Conservation (phyloP, 2,888 invertebrate species). For the Cinara cedri region DNA sequence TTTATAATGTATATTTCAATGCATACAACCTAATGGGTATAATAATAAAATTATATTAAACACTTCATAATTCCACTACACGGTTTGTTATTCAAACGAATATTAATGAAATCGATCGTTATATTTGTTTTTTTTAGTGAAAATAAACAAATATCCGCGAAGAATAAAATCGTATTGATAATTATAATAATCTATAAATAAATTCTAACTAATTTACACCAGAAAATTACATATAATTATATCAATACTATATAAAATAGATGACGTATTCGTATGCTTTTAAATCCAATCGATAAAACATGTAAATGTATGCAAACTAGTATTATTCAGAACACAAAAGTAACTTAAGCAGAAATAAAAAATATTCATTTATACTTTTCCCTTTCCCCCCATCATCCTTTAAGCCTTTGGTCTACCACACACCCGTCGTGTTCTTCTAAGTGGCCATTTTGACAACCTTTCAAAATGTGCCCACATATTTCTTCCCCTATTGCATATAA, state of each 20-base stretch:
- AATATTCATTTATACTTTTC: conserved; percentile 40
- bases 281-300: conserved; percentile 47
- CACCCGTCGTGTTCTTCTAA: conserved; percentile 43
- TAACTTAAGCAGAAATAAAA: conserved; percentile 31
- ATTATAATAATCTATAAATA: background rate
- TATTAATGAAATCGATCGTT: too few species aligned
- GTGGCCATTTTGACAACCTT: conserved; percentile 53
- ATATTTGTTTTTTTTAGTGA: too few species aligned
- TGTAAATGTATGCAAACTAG: conserved; percentile 49
- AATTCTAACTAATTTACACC: conserved; percentile 1
- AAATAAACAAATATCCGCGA: background rate
- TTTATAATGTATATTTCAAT: background rate
- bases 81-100: too few species aligned
- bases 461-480: conserved; percentile 45
- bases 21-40: background rate
- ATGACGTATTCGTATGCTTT: background rate
- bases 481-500: conserved; percentile 41
- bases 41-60: too few species aligned
- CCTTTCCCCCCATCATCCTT: background rate
- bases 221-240: conserved; percentile 7
- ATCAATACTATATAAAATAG: background rate
- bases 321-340: conserved; percentile 50
- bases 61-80: too few species aligned
- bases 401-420: conserved; percentile 16
- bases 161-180: background rate